Percentiles rank a stretch among this genome's conserved stretches.
Conservation (phyloP, 2,888 invertebrate species). For the Octonoba sinensis region DNA sequence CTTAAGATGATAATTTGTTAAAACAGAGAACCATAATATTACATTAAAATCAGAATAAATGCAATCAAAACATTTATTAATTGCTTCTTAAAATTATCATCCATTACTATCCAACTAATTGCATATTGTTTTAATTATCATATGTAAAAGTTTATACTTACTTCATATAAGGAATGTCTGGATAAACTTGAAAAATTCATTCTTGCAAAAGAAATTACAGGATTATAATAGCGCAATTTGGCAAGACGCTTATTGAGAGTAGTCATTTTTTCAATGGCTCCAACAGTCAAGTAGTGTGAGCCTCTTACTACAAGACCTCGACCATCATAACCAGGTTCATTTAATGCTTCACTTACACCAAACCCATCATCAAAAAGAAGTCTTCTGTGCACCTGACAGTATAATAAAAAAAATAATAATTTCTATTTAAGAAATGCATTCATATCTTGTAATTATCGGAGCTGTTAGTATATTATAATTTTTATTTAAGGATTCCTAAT, state of each 20-base stretch:
- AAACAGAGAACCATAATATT: no score
- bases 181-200: constrained; percentile 31
- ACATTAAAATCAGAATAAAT: no score
- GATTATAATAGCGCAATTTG: constrained; percentile 50
- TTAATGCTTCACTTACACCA: constrained; percentile 91
- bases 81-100: no score
- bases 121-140: no score
- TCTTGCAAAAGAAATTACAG: constrained; percentile 55
- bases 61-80: no score
- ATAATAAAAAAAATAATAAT: constrained; percentile 5
- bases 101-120: no score
- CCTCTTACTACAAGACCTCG: constrained; percentile 81
- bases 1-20: no score
- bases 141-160: constrained; percentile 4
- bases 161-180: constrained; percentile 40
- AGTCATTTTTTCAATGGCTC: constrained; percentile 35
- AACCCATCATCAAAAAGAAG: constrained; percentile 89
- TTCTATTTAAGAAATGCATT: background rate
- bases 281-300: constrained; percentile 67
- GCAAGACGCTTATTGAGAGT: constrained; percentile 41
- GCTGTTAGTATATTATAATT: background rate
- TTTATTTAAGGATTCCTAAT: background rate
- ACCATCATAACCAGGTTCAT: constrained; percentile 81
- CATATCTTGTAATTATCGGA: background rate
- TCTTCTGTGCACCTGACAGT: constrained; percentile 82